These are phyloP conservation scores for Drosophila sp. DNA, from an alignment of 1,140 invertebrate genomes.

Conservation along the genomic window DNA sequence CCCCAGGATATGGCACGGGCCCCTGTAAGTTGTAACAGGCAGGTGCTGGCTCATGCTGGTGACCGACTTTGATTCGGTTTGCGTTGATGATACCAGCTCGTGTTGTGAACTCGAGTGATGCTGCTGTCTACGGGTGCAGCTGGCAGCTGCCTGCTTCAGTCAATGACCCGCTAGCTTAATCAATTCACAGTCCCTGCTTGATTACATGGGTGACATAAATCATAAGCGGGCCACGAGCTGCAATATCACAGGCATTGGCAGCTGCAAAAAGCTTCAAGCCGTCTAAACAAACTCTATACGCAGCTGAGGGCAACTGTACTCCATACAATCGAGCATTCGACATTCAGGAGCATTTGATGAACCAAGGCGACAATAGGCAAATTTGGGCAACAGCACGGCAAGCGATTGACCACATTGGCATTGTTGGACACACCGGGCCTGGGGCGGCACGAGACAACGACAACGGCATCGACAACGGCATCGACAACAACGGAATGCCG, in stretches of 20 bases:
- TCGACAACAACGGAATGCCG: neutral
- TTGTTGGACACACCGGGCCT: constrained; percentile 73
- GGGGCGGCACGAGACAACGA: constrained; percentile 65
- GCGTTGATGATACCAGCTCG: constrained; percentile 39
- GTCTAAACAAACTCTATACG: constrained; percentile 42
- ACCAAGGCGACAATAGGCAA: constrained; percentile 66
- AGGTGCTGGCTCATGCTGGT: constrained; percentile 78
- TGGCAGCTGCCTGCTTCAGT: constrained; percentile 61
- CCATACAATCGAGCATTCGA: constrained; percentile 6
- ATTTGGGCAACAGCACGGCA: constrained; percentile 76
- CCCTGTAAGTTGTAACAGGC: constrained; percentile 78
- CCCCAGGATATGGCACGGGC: constrained; percentile 78
- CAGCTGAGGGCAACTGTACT: constrained; percentile 38
- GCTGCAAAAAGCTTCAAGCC: constrained; percentile 72
- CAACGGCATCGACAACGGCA: no score
- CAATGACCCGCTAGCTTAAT: constrained; percentile 79
- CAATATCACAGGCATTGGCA: constrained; percentile 39
- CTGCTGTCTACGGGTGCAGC: constrained; percentile 45
- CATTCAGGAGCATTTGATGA: constrained; percentile 26
- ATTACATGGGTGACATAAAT: constrained; percentile 82
- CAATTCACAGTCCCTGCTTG: constrained; percentile 45
- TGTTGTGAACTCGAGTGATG: constrained; percentile 35
- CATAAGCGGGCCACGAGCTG: constrained; percentile 44
- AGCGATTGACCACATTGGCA: constrained; percentile 62
- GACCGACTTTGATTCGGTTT: constrained; percentile 60